These are phyloP conservation scores for Conus ventricosus DNA, from an alignment of 1,140 invertebrate species.

Conservation along the genomic window DNA sequence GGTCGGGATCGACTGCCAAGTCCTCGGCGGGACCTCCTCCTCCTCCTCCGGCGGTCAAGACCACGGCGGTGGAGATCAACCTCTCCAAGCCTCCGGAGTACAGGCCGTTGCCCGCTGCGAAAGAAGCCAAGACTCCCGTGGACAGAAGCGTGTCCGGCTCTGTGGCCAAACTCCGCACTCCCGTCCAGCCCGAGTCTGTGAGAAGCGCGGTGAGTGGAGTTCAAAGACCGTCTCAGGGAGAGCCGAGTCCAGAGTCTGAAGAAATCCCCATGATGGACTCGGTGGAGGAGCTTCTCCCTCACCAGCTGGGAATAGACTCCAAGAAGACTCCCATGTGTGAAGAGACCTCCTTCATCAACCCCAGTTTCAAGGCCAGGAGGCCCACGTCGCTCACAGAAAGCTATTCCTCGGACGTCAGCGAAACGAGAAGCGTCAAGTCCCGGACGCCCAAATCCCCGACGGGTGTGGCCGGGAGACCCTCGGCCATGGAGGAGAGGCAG, in stretches of 20 bases:
- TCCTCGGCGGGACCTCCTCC: constrained; percentile 3
- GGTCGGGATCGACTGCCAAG: constrained; percentile 37
- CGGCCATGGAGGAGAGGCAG: constrained; percentile 56
- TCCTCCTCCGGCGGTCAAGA: constrained; percentile 16
- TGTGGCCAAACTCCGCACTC: background rate
- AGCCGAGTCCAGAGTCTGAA: constrained; percentile 25
- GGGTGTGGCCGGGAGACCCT: background rate
- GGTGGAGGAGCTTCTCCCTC: constrained; percentile 25
- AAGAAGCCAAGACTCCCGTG: background rate
- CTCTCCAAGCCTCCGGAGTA: background rate
- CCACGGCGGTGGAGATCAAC: constrained; percentile 9
- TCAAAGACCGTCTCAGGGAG: constrained; percentile 12
- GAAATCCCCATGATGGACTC: constrained; percentile 43
- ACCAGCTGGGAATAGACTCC: constrained; percentile 37
- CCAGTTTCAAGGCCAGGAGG: constrained; percentile 52
- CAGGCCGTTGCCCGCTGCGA: background rate
- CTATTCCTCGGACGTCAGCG: constrained; percentile 49
- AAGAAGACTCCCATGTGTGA: constrained; percentile 46
- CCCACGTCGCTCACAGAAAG: constrained; percentile 66
- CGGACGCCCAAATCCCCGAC: constrained; percentile 6
- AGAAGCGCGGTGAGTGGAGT: background rate
- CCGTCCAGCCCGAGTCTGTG: background rate
- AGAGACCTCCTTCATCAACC: constrained; percentile 63
- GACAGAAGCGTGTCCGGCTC: background rate
- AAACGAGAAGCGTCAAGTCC: constrained; percentile 26